Evolutionary conservation across 2,888 invertebrate genomes (phyloP), one percentile per base, ranked within the genome.

Genomic region (Glyphotaelius pellucidus): DNA sequence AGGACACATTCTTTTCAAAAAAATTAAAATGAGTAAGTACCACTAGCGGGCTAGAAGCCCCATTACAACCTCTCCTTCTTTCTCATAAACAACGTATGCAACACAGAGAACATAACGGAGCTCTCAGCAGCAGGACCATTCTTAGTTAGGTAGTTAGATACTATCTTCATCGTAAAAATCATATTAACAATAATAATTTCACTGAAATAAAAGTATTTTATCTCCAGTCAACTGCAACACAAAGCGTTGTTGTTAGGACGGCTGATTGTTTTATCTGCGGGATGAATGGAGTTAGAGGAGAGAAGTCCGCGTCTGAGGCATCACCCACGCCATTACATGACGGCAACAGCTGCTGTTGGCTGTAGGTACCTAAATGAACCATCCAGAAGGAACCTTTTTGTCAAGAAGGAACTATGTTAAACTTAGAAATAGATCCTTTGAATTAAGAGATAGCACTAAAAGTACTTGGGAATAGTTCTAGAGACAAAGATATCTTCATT

Each of bases 321-420:
- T 19, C 83, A 83, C 83, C 83, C 83, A 83, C 83, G 83, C 19
- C 83, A 83, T 52, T 52, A 67, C 87, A 52, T 67, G 87, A 47
- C 67, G 30, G 87, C 87, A 32, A 67, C 47, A 52, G 87, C 25
- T 52, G 30, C 47, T 87, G 52, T 12, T 52, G 30, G 31, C 67
- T 47, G 30, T 52, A 30, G 52, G 35, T 25, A 83, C 35, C 25
- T 25, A 52, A 52, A 67, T 25, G 25, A 67, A 67, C 25, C 25
- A 9, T n/a, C 9, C 67, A 67, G 67, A 67, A 67, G 67, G 67
- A 67, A 25, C 25, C n/a, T 67, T 67, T 67, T 67, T 25, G 67
- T 67, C 7, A 67, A 7, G 9, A 67, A n/a, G 9, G 2, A n/a
- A 25, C 25, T 7, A 9, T 7, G 25, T 67, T 19, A 67, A 67